phyloP scores from a whole-genome alignment of 2,888 invertebrate species.

The Pristionchus mayeri region DNA sequence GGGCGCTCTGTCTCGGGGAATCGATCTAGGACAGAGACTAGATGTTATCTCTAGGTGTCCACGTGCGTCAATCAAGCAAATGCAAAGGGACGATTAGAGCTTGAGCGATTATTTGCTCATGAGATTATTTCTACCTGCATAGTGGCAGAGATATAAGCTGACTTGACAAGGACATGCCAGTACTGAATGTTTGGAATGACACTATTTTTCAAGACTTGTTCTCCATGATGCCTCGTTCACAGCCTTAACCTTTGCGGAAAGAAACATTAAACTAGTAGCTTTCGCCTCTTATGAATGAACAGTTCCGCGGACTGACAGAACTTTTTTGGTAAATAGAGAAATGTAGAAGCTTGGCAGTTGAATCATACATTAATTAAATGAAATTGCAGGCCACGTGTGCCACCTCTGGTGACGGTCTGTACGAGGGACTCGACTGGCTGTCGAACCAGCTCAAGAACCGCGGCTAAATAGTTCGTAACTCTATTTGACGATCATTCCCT shows the following conservation, averaged over 20 bases:
- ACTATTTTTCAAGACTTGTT: too few species aligned
- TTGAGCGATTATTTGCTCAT: background rate
- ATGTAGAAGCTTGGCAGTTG: too few species aligned
- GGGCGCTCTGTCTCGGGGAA: too few species aligned
- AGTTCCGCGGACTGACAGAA: too few species aligned
- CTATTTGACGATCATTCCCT: conserved; percentile 12
- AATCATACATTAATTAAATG: too few species aligned
- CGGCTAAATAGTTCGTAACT: conserved; percentile 51
- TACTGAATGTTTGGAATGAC: too few species aligned
- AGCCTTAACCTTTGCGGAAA: too few species aligned
- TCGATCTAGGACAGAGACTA: conserved; percentile 24
- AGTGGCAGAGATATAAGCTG: background rate
- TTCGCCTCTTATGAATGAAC: too few species aligned
- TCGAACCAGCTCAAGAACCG: conserved; percentile 97
- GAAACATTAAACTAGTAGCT: too few species aligned
- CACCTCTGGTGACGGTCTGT: conserved; percentile 97
- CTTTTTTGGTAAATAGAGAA: too few species aligned
- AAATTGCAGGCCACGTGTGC: conserved; percentile 84
- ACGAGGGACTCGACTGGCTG: conserved; percentile 99
- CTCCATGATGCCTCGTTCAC: too few species aligned
- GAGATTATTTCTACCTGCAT: background rate
- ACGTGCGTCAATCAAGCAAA: background rate
- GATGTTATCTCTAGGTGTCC: background rate
- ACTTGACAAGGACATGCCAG: too few species aligned
- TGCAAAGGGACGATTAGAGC: background rate